Evolutionary conservation across 2,113 vertebrate genomes (phyloP).

Genomic region (Haemorhous mexicanus): DNA sequence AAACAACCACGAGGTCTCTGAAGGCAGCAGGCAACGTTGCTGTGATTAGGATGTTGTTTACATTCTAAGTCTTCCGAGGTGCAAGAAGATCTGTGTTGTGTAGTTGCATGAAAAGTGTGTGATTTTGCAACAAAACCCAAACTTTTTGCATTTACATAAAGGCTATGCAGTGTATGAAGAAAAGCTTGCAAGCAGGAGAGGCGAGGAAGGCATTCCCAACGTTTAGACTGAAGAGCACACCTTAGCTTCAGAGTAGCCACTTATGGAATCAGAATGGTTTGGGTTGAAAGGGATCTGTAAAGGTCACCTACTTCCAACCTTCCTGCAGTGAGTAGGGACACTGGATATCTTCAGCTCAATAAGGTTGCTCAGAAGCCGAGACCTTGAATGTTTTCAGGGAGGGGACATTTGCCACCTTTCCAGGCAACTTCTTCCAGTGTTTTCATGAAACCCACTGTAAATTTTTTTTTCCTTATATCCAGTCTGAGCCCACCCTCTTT

Average conservation of each 20-base stretch:
- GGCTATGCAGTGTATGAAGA: fast-evolving
- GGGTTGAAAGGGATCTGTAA: not conserved
- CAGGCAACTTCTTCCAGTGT: not conserved
- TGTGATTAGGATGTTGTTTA: not conserved
- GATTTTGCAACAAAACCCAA: not conserved
- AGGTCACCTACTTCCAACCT: not conserved
- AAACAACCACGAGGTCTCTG: not conserved
- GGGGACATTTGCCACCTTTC: not conserved
- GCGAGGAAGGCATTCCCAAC: fast-evolving
- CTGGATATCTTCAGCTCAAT: not conserved
- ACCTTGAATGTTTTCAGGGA: not conserved
- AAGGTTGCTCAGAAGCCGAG: not conserved
- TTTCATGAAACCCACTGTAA: not conserved
- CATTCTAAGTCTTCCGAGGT: not conserved
- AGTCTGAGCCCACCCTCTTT: not conserved
- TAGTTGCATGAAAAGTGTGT: not conserved
- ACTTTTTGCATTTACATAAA: fast-evolving
- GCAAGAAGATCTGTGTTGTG: not conserved
- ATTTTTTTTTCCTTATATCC: not conserved
- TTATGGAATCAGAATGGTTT: not conserved
- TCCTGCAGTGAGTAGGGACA: not conserved
- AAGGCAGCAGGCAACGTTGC: not conserved
- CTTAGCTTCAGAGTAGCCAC: fast-evolving
- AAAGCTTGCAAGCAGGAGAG: too few species aligned
- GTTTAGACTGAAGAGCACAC: fast-evolving